These are phyloP conservation scores for Helarctos malayanus DNA, from an alignment of 2,797 vertebrate genomes.

Conservation along the genomic window DNA sequence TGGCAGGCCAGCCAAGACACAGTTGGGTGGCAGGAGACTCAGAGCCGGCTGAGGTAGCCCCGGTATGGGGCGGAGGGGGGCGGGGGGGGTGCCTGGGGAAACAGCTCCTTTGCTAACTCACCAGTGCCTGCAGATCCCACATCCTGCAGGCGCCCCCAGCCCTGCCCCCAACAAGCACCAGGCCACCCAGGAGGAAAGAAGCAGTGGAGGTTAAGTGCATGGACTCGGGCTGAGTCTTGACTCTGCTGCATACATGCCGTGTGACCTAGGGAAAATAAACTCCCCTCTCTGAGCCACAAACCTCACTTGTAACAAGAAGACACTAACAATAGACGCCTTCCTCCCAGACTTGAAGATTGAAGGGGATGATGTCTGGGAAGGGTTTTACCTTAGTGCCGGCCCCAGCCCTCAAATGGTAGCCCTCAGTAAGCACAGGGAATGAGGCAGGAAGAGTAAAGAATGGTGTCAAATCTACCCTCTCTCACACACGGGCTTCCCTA, in stretches of 20 bases:
- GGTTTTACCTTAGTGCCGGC: not conserved
- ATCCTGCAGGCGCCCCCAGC: not conserved
- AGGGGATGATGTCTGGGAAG: not conserved
- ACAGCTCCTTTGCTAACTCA: not conserved
- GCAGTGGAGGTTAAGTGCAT: not conserved
- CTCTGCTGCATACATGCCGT: not conserved
- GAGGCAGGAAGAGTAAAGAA: no score
- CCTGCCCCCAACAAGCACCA: not conserved
- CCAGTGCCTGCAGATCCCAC: not conserved
- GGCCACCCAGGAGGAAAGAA: not conserved
- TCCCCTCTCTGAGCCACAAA: conserved; percentile 3
- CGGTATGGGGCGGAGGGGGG: not conserved
- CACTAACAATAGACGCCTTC: rapidly evolving
- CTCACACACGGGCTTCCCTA: not conserved
- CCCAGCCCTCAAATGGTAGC: not conserved
- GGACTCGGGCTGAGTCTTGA: not conserved
- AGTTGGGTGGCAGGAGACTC: not conserved
- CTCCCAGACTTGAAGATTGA: not conserved
- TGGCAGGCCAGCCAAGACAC: not conserved
- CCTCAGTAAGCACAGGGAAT: not conserved
- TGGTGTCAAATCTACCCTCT: not conserved
- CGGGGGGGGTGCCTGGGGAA: not conserved
- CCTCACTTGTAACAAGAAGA: not conserved
- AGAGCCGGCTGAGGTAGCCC: not conserved
- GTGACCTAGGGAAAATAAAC: not conserved